A percentile compares a stretch with the other conserved stretches of the same genome.
phyloP scores from a whole-genome alignment of 2,797 vertebrate genomes.

The Falco berigora region DNA sequence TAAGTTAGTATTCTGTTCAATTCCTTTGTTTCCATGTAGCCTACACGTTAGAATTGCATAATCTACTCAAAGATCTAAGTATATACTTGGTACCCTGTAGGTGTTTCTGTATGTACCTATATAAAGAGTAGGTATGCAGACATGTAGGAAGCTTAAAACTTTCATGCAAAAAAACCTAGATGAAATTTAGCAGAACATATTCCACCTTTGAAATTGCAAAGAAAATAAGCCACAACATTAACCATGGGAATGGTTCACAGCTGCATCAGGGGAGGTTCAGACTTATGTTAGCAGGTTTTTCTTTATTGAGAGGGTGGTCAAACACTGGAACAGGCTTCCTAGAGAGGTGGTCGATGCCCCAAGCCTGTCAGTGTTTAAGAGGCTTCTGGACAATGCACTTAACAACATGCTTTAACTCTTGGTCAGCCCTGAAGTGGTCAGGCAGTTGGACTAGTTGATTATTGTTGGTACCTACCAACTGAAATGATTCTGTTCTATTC shows the following conservation, averaged over 20 bases:
- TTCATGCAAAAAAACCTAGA: background rate
- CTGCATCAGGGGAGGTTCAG: background rate
- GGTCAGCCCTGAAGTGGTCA: background rate
- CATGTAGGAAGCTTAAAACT: background rate
- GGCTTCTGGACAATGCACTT: background rate
- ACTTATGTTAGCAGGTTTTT: background rate
- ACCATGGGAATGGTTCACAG: background rate
- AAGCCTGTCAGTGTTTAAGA: background rate
- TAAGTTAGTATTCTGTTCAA: background rate
- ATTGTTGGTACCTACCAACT: background rate
- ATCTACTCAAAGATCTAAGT: background rate
- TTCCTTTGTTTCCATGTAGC: background rate
- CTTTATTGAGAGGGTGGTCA: background rate
- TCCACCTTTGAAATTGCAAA: background rate
- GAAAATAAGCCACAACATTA: background rate
- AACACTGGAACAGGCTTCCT: background rate
- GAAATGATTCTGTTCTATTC: background rate
- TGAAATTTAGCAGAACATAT: background rate
- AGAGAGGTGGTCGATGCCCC: background rate
- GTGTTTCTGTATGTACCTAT: background rate
- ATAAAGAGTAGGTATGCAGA: background rate
- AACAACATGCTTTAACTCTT: background rate
- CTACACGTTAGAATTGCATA: background rate
- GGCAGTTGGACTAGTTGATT: background rate
- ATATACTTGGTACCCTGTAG: background rate